Conservation (phyloP, 2,113 vertebrate genomes). For the Galeopterus variegatus region DNA sequence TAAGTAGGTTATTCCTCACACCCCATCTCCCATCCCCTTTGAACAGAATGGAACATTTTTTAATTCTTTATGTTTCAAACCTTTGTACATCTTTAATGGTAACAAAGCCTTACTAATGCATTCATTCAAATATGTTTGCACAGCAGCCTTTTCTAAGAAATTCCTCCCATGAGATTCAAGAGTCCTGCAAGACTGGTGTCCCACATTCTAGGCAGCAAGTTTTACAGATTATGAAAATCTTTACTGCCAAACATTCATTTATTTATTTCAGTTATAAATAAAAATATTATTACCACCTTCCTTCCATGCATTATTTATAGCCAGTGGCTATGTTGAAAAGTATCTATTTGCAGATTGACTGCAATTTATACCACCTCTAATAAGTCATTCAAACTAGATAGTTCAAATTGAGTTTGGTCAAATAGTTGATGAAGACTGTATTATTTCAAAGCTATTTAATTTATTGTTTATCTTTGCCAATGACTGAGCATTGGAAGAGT, state of each 20-base stretch:
- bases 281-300: background rate
- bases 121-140: background rate
- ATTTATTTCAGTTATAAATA: slow-evolving; percentile 44
- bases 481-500: background rate
- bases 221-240: slow-evolving; percentile 7
- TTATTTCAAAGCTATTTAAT: slow-evolving; percentile 42
- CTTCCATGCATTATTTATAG: background rate
- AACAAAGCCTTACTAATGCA: background rate
- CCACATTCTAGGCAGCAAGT: background rate
- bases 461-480: slow-evolving; percentile 46
- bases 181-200: background rate
- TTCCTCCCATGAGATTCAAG: background rate
- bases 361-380: background rate
- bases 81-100: background rate
- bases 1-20: background rate
- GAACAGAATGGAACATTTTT: background rate
- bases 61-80: background rate
- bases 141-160: slow-evolving; percentile 38
- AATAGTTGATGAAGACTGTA: background rate
- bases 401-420: slow-evolving; percentile 19
- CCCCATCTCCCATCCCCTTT: background rate
- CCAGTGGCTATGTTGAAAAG: background rate
- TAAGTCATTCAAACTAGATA: background rate
- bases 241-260: background rate
- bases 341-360: background rate